Evolutionary conservation across 53 echinoderm and acorn worm genomes (phyloP).

Genomic region (Paelopatides confundens): DNA sequence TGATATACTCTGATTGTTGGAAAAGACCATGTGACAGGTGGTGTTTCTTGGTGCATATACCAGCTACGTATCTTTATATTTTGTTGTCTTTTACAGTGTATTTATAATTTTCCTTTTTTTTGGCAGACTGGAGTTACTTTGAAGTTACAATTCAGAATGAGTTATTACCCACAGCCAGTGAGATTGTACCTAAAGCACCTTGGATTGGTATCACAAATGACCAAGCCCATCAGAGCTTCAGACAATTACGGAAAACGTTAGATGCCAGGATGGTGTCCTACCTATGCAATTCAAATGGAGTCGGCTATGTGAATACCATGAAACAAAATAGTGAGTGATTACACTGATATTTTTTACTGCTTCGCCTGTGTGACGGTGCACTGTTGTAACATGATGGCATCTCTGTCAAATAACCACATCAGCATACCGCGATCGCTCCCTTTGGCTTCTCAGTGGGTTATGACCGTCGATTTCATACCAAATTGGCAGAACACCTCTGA

Average conservation of each 20-base stretch:
- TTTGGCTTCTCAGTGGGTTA: too few species aligned
- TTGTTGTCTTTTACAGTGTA: too few species aligned
- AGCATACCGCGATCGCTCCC: too few species aligned
- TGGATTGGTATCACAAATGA: slow-evolving; percentile 77
- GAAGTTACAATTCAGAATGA: slow-evolving; percentile 73
- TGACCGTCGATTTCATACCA: too few species aligned
- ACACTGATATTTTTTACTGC: too few species aligned
- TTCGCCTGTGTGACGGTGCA: too few species aligned
- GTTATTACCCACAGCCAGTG: slow-evolving; percentile 30
- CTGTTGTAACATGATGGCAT: too few species aligned
- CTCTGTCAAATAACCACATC: too few species aligned
- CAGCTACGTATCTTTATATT: too few species aligned
- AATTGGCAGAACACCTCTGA: too few species aligned
- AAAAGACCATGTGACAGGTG: too few species aligned
- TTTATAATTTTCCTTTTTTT: background rate
- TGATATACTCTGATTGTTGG: background rate
- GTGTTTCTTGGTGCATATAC: too few species aligned
- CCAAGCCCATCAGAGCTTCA: slow-evolving; percentile 63
- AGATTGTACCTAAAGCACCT: slow-evolving; percentile 69
- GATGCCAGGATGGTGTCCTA: slow-evolving; percentile 73
- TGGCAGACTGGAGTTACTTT: slow-evolving; percentile 85
- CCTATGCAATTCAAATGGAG: slow-evolving; percentile 79
- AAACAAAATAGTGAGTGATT: slow-evolving; percentile 72
- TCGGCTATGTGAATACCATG: slow-evolving; percentile 73
- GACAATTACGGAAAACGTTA: slow-evolving; percentile 46